phyloP scores from a whole-genome alignment of 2,113 vertebrate genomes.

The Atherinomorus stipes region DNA sequence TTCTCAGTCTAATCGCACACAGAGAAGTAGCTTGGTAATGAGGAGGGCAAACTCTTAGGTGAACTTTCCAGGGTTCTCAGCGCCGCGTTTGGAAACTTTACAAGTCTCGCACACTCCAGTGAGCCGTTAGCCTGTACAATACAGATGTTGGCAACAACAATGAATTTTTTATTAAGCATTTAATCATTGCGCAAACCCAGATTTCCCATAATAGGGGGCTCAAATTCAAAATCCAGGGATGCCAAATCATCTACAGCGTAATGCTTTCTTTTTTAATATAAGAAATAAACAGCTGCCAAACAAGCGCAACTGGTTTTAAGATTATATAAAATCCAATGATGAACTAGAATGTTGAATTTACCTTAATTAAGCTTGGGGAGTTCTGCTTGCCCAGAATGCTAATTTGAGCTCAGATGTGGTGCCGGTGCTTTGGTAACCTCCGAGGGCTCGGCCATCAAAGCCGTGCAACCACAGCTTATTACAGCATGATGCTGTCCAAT shows the following conservation, averaged over 20 bases:
- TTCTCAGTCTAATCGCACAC: conserved; percentile 99
- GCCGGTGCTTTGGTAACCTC: conserved; percentile 69
- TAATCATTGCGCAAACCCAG: conserved; percentile 86
- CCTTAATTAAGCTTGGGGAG: conserved; percentile 84
- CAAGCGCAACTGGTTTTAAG: conserved; percentile 81
- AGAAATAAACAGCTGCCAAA: conserved; percentile 85
- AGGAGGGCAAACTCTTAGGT: conserved; percentile 99
- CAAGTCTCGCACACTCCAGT: conserved; percentile 98
- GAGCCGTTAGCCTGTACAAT: conserved; percentile 97
- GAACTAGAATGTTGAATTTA: conserved; percentile 80
- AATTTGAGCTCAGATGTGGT: conserved; percentile 77
- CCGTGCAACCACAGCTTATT: conserved; percentile 61
- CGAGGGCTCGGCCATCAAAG: conserved; percentile 67
- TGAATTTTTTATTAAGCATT: conserved; percentile 88
- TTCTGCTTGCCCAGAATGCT: conserved; percentile 78
- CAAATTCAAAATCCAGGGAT: conserved; percentile 80
- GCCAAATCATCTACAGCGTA: conserved; percentile 82
- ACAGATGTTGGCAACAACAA: conserved; percentile 94
- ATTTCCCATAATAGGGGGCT: conserved; percentile 85
- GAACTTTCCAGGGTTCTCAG: conserved; percentile 99
- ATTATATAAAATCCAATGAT: conserved; percentile 81
- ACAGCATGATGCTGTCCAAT: conserved; percentile 61
- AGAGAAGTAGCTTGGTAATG: conserved; percentile 98
- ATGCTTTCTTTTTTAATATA: conserved; percentile 85
- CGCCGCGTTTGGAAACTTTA: conserved; percentile 99